Base-by-base conservation (phyloP, 2,113 vertebrate species). In the Orycteropus afer region DNA sequence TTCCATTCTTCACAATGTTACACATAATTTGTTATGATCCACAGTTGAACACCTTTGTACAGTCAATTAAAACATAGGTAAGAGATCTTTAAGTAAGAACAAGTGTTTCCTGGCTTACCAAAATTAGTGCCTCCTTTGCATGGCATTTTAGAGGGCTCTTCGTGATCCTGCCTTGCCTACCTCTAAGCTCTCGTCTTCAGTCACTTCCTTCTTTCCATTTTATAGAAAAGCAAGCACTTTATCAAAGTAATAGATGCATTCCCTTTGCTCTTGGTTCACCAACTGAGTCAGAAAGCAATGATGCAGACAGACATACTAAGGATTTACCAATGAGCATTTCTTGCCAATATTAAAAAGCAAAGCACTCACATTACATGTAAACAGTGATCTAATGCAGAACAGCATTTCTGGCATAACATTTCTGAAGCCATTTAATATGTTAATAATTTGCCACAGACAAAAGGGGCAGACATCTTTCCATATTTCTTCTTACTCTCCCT, bases 251-350 rank as follows among this genome's bases (percentile, higher is more conserved):
- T 0, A 77, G 25, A 65, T 7, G 32, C 11, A 12, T 2, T 34
- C 17, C 32, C 13, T 32, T 5, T 27, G 67, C 18, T 49, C 14
- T 7, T 15, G n/a, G 47, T 17, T 32, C 32, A 2, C 0, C 7
- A 45, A 59, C 3, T 6, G 55, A 73, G 4, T 12, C 40, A 40
- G 69, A 49, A 86, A n/a, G 61, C 29, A 73, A 37, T 0, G n/a
- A 49, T 22, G 8, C 37, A 69, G 83, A 90, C 29, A 79, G 25
- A 53, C 2, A 23, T 2, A 11, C 8, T 7, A 32, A 69, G 57
- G 47, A 37, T 2, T 15, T 1, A 11, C 27, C 42, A 14, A 12
- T 13, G 73, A 61, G 22, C 59, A 17, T 14, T 55, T 34, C 53
- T 87, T 18, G 23, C 18, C 37, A n/a, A 12, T 0, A 55, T 22